These are phyloP conservation scores for Orthonyx spaldingii DNA, from an alignment of 2,113 vertebrate species.

Conservation along the genomic window DNA sequence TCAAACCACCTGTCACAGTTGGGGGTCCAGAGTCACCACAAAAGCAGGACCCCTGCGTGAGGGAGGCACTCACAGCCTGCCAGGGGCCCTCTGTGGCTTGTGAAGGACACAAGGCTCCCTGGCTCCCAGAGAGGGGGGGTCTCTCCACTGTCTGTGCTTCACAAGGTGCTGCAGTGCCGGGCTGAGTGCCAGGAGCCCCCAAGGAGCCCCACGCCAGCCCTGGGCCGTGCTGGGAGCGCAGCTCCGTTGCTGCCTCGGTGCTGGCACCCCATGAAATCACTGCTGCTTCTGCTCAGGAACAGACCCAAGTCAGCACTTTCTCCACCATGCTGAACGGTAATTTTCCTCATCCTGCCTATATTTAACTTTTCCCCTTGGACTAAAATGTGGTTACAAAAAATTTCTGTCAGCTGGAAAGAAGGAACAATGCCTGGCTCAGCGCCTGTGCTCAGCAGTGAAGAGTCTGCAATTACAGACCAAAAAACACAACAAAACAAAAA, in stretches of 20 bases:
- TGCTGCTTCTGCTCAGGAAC: background rate
- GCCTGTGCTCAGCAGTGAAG: background rate
- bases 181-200: accelerated
- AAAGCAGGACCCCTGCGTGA: accelerated
- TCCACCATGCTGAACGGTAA: background rate
- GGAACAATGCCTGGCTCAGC: background rate
- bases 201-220: accelerated
- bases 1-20: accelerated
- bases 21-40: accelerated
- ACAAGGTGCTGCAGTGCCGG: accelerated
- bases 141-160: accelerated
- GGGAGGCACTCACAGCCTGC: accelerated
- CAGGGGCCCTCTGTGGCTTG: accelerated
- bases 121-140: background rate
- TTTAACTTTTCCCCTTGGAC: conserved; percentile 43
- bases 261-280: accelerated
- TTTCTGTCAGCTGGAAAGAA: conserved; percentile 20
- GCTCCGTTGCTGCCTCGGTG: background rate
- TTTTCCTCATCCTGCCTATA: conserved; percentile 6
- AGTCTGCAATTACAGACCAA: conserved; percentile 34
- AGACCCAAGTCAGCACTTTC: conserved; percentile 9
- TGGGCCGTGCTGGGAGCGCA: background rate
- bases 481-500: background rate
- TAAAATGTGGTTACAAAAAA: background rate
- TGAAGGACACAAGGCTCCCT: accelerated